phyloP scores from a whole-genome alignment of 2,113 vertebrate species.

The Brienomyrus longianalis region DNA sequence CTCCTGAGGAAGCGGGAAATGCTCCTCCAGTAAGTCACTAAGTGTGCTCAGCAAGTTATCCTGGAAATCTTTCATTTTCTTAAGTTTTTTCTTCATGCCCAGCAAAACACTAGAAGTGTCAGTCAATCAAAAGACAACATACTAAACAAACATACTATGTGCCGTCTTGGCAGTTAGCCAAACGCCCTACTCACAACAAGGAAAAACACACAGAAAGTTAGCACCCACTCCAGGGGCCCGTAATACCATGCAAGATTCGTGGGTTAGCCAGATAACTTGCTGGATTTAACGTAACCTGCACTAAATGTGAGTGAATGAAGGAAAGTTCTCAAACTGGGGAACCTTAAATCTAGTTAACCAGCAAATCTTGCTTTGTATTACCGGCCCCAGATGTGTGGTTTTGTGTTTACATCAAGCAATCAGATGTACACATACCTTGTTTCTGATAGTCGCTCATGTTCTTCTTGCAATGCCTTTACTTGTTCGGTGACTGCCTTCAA shows the following conservation, averaged over 20 bases:
- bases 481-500: slow-evolving; percentile 43
- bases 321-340: not conserved
- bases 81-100: slow-evolving; percentile 56
- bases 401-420: not conserved
- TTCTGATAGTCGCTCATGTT: slow-evolving; percentile 48
- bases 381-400: not conserved
- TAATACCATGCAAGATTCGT: not conserved
- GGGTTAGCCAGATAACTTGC: not conserved
- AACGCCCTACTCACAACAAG: not conserved
- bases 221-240: not conserved
- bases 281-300: not conserved
- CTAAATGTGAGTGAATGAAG: not conserved
- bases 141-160: too few species aligned
- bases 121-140: not conserved
- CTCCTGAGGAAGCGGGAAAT: slow-evolving; percentile 49
- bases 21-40: slow-evolving; percentile 51
- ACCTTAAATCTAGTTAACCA: not conserved
- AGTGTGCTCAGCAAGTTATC: slow-evolving; percentile 55
- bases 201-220: not conserved
- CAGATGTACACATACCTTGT: slow-evolving; percentile 39
- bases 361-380: not conserved
- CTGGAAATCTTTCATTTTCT: slow-evolving; percentile 55
- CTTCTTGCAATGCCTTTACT: slow-evolving; percentile 33
- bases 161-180: not conserved
- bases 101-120: slow-evolving; percentile 44